These are phyloP conservation scores for Ophiothrix spiculata DNA, from an alignment of 35 echinoderm and acorn worm species.

Conservation along the genomic window DNA sequence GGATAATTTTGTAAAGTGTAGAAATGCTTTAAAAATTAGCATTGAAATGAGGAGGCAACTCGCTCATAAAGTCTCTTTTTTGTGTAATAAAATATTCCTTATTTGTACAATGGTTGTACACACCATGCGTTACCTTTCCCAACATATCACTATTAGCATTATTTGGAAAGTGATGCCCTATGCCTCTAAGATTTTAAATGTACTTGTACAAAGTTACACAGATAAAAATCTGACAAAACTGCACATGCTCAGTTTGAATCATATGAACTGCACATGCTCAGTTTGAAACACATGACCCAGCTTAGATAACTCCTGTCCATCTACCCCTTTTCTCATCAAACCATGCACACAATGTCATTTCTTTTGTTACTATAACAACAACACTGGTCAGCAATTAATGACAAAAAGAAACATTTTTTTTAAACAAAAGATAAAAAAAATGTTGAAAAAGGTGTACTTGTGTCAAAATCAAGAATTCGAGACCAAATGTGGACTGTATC, in stretches of 20 bases:
- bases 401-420: background rate
- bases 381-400: constrained; percentile 7
- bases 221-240: background rate
- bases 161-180: too few species aligned
- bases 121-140: too few species aligned
- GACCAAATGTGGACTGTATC: background rate
- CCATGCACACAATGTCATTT: background rate
- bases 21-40: too few species aligned
- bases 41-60: too few species aligned
- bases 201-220: background rate
- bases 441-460: background rate
- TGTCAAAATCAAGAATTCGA: background rate
- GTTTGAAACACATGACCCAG: too few species aligned
- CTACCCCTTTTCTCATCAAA: background rate
- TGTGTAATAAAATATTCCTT: too few species aligned
- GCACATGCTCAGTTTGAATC: background rate
- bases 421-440: constrained; percentile 4
- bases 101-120: too few species aligned
- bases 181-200: too few species aligned
- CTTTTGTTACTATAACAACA: constrained; percentile 10
- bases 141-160: too few species aligned
- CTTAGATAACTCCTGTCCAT: background rate
- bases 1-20: too few species aligned
- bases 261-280: too few species aligned
- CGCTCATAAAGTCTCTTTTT: too few species aligned